Evolutionary conservation across 2,888 invertebrate species (phyloP).

Genomic region (Machimus rusticus): DNA sequence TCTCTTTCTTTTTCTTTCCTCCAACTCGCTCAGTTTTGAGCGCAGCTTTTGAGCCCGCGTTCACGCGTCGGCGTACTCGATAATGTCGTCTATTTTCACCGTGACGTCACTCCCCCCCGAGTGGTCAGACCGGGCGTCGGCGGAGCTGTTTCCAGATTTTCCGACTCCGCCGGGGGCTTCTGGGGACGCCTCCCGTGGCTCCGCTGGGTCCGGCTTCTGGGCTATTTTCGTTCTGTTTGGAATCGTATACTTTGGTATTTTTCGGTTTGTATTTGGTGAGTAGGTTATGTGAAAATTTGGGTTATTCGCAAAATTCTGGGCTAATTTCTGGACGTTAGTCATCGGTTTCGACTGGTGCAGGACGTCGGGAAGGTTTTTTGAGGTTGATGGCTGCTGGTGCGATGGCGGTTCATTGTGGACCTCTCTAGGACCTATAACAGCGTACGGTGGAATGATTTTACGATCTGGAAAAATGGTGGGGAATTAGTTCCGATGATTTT

Average conservation of each 20-base stretch:
- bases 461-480: constrained; percentile 23
- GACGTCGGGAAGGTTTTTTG: constrained; percentile 53
- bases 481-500: background rate
- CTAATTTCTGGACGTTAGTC: constrained; percentile 56
- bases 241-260: constrained; percentile 52
- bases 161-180: background rate
- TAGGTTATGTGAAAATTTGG: constrained; percentile 52
- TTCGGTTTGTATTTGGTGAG: constrained; percentile 49
- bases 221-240: constrained; percentile 40
- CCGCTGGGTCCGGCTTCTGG: background rate
- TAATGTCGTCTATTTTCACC: constrained; percentile 60
- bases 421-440: constrained; percentile 43
- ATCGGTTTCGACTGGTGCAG: constrained; percentile 49
- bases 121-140: constrained; percentile 56
- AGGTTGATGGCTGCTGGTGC: constrained; percentile 50
- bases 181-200: background rate
- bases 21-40: background rate
- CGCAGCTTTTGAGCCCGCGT: background rate
- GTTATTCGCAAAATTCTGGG: constrained; percentile 56
- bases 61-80: constrained; percentile 60
- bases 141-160: background rate
- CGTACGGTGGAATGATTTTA: constrained; percentile 48
- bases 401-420: constrained; percentile 9
- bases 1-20: background rate
- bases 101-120: constrained; percentile 63